Percentiles rank a stretch among this genome's conserved stretches.
phyloP scores from a whole-genome alignment of 1,140 invertebrate species.

The Drosophila sproati region DNA sequence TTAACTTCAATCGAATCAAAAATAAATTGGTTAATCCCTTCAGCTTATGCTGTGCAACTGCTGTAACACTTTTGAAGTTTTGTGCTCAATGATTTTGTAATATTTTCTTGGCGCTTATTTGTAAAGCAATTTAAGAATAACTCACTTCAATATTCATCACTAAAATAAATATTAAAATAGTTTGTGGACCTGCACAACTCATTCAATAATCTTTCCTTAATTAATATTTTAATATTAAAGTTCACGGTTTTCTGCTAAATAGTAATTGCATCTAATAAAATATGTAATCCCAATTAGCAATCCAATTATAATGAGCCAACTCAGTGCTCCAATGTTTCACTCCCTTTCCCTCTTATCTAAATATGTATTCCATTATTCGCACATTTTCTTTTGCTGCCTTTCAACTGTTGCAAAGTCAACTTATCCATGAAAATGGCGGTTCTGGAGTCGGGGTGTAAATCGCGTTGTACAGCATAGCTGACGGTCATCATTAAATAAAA shows the following conservation, averaged over 20 bases:
- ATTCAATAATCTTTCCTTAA: background rate
- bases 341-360: background rate
- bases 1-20: background rate
- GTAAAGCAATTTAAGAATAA: no score
- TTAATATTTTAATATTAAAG: background rate
- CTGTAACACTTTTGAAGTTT: no score
- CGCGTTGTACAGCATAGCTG: constrained; percentile 6
- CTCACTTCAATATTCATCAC: no score
- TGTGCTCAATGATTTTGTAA: no score
- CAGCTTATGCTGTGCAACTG: no score
- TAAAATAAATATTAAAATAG: no score
- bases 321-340: background rate
- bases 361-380: background rate
- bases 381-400: background rate
- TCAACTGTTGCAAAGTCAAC: constrained; percentile 5
- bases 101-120: no score
- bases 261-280: background rate
- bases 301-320: background rate
- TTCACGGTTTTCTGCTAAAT: background rate
- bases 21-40: no score
- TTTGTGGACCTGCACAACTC: no score
- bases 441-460: background rate
- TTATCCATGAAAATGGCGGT: background rate
- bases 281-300: background rate
- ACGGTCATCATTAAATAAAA: constrained; percentile 5